Evolutionary conservation across 1,140 invertebrate genomes (phyloP), one percentile per base, ranked within the genome.

Genomic region (Rhizoglyphus robini): DNA sequence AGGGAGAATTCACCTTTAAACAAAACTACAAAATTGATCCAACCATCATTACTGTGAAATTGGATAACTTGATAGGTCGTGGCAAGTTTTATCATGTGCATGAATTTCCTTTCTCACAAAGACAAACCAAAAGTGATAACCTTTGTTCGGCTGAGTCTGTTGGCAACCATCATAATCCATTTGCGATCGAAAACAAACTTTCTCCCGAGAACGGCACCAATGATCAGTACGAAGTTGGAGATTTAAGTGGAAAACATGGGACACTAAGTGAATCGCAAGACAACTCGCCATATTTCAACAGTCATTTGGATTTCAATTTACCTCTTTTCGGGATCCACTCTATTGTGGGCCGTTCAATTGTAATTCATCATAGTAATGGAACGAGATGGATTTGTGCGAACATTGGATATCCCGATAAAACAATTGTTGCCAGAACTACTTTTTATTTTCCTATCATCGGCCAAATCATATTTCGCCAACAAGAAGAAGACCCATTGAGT

Each of bases 191-290:
- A 51, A 61, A 71, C 36, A 69, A 63, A 4, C 68, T 70, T 18
- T 72, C 70, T 62, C 73, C 75, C n/a, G 49, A 65, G 51, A 69
- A 72, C 29, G 63, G 70, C 23, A 90, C 89, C 3, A 87, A 89
- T 74, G 88, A 95, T 75, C 84, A 88, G 72, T 95, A 92, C 72
- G 82, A 87, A 3, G 75, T 92, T 15, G 90, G 90, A 0, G 91
- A 96, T 76, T 75, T 97, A 3, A 88, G 88, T 60, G 90, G 90
- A 4, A 97, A 96, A 77, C 83, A 80, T 71, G 81, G 81, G 23
- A 65, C 69, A 0, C 69, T 82, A 8, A 69, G 68, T 18, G 67
- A 66, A 20, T 65, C 61, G 3, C 63, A 66, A 20, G 34, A 70
- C n/a, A 48, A 63, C 34, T 62, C 70, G 30, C 34, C 70, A 1